Conservation (phyloP, 2,797 vertebrate species). For the Galagoides demidoff region DNA sequence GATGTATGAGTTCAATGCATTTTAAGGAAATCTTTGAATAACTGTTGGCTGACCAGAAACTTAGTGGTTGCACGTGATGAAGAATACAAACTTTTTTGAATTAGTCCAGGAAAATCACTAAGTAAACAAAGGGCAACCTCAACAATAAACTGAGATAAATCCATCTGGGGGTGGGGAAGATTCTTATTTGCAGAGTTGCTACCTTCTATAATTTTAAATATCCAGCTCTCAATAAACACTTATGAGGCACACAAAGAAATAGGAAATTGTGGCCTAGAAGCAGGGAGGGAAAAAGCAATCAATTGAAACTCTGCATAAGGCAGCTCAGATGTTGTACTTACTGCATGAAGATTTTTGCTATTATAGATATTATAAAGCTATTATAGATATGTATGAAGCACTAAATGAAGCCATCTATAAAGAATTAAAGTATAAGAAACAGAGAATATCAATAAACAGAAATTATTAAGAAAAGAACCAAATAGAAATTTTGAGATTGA, state of each 20-base stretch:
- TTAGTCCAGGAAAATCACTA: background rate
- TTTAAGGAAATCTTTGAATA: conserved; percentile 25
- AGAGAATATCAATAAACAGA: background rate
- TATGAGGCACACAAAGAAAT: background rate
- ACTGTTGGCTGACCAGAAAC: background rate
- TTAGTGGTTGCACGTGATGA: background rate
- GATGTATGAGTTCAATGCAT: background rate
- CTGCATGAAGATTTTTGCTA: background rate
- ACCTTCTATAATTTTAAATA: background rate
- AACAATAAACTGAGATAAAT: background rate
- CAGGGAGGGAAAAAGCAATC: background rate
- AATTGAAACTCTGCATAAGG: background rate
- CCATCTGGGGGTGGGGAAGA: background rate
- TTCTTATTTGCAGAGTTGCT: background rate
- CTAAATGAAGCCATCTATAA: background rate
- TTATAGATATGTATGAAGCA: background rate
- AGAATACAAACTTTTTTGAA: conserved; percentile 14
- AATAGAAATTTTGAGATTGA: conserved; percentile 6
- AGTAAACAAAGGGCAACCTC: background rate
- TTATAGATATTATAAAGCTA: background rate
- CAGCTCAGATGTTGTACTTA: background rate
- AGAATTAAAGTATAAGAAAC: background rate
- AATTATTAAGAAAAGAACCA: background rate
- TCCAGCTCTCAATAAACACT: background rate
- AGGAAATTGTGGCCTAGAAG: background rate